Percentiles rank a stretch among this genome's conserved stretches.
phyloP scores from a whole-genome alignment of 2,113 vertebrate genomes.

The Calonectris borealis region DNA sequence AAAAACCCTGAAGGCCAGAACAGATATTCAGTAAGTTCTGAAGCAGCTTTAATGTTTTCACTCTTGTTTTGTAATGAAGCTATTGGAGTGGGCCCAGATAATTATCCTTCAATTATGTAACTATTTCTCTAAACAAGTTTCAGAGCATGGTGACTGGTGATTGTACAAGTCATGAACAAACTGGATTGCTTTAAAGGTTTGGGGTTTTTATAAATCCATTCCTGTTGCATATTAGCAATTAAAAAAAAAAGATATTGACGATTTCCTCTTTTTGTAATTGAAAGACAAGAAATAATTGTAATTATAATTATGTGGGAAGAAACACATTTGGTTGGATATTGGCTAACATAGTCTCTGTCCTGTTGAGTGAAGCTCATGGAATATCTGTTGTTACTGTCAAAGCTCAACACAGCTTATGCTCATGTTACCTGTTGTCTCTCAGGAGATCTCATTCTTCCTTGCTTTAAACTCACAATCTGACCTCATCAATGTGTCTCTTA shows the following conservation, averaged over 20 bases:
- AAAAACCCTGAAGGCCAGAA: background rate
- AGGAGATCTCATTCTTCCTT: background rate
- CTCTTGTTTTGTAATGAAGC: background rate
- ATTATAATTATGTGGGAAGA: background rate
- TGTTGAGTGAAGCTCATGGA: background rate
- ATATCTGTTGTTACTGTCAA: background rate
- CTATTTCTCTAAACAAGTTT: background rate
- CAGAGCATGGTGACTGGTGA: background rate
- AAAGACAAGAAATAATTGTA: background rate
- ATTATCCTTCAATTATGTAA: background rate
- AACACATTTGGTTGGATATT: background rate
- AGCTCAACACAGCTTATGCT: background rate
- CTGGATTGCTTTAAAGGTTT: background rate
- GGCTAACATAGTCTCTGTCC: background rate
- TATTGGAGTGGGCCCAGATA: background rate
- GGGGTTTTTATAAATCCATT: background rate
- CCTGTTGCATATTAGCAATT: background rate
- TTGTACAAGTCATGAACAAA: background rate
- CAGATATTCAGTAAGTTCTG: background rate
- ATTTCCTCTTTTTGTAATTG: background rate
- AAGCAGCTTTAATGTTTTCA: background rate
- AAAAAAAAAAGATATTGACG: background rate
- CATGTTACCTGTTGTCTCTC: fast-evolving
- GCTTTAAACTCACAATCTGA: background rate
- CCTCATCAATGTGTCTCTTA: background rate